A percentile compares a stretch with the other conserved stretches of the same genome.
Evolutionary conservation across 2,888 invertebrate genomes (phyloP).

Genomic region (Xestobium rufovillosum): DNA sequence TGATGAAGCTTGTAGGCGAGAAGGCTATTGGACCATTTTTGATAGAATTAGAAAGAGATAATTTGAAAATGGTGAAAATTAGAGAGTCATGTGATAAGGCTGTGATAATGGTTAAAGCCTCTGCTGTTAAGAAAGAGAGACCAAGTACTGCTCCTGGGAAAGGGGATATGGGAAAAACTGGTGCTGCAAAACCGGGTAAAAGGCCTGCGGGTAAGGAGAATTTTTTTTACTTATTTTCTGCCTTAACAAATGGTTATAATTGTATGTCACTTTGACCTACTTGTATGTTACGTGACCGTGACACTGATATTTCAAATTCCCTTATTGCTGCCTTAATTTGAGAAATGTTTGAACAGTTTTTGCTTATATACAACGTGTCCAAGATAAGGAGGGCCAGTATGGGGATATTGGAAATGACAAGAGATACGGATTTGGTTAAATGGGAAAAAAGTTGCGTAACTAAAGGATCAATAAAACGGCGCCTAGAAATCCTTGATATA

Average conservation of each 20-base stretch:
- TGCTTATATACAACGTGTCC: too few species aligned
- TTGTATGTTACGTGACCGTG: too few species aligned
- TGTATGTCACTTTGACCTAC: too few species aligned
- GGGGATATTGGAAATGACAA: too few species aligned
- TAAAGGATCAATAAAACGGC: too few species aligned
- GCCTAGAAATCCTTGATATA: too few species aligned
- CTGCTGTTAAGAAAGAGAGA: conserved; percentile 56
- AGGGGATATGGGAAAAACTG: conserved; percentile 23
- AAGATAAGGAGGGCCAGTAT: too few species aligned
- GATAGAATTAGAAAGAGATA: conserved; percentile 83
- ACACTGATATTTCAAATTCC: too few species aligned
- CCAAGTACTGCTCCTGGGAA: conserved; percentile 49
- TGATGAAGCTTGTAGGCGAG: conserved; percentile 90
- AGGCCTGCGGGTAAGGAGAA: conserved; percentile 37
- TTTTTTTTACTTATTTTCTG: conserved; percentile 9
- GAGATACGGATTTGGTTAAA: too few species aligned
- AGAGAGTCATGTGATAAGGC: conserved; percentile 93
- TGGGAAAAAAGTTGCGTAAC: too few species aligned
- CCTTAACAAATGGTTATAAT: conserved; percentile 1
- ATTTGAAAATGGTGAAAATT: conserved; percentile 86
- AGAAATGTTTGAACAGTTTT: too few species aligned
- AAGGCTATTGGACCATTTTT: conserved; percentile 80
- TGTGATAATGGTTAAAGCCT: conserved; percentile 68
- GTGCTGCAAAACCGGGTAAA: conserved; percentile 48
- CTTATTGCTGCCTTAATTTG: too few species aligned